A percentile compares a stretch with the other conserved stretches of the same genome.
Evolutionary conservation across 2,888 invertebrate species (phyloP).

Genomic region (Lymantria dispar): DNA sequence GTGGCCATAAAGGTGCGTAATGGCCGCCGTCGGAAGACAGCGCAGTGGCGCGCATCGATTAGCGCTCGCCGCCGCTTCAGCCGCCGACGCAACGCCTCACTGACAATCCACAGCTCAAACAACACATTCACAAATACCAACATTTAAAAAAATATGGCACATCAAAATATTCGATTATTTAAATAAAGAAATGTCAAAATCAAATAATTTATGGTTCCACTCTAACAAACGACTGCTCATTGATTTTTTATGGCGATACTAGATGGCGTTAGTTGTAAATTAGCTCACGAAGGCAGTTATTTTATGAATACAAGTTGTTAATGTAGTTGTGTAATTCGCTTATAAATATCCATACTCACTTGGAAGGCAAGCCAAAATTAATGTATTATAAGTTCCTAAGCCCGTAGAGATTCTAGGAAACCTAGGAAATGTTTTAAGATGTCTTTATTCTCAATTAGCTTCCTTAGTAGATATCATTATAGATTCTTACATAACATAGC

Average conservation of each 20-base stretch:
- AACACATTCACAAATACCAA: not conserved
- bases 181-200: conserved; percentile 11
- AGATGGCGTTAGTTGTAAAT: conserved; percentile 44
- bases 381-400: no score
- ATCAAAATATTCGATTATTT: conserved; percentile 13
- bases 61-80: conserved; percentile 82
- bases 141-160: not conserved
- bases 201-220: conserved; percentile 12
- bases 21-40: conserved; percentile 86
- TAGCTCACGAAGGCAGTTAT: conserved; percentile 20
- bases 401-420: no score
- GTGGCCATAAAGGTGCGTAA: conserved; percentile 90
- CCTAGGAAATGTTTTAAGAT: no score
- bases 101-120: conserved; percentile 23
- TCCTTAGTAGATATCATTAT: no score
- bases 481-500: no score
- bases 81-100: conserved; percentile 70
- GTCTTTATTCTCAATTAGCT: no score
- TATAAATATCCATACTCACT: no score
- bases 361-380: no score
- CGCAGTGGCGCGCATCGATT: conserved; percentile 88
- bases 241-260: conserved; percentile 17
- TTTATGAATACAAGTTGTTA: not conserved
- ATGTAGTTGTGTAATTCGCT: no score
- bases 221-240: conserved; percentile 15